phyloP scores from a whole-genome alignment of 2,113 vertebrate genomes.

The Phaethornis superciliosus region DNA sequence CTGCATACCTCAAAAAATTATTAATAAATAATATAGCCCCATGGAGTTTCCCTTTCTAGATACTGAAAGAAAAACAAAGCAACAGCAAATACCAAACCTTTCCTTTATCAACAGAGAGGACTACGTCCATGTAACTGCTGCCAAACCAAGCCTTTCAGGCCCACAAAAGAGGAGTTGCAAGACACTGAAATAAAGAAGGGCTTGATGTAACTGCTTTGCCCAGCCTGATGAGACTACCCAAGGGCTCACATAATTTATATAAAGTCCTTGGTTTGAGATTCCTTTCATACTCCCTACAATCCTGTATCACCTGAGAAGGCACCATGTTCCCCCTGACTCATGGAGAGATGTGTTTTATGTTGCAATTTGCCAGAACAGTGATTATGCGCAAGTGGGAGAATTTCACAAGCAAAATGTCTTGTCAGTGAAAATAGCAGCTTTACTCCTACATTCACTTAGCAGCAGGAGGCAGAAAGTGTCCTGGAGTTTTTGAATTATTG shows the following conservation, averaged over 20 bases:
- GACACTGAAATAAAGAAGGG: background rate
- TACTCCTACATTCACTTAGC: slow-evolving; percentile 74
- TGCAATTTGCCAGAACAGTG: slow-evolving; percentile 58
- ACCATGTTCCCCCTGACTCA: slow-evolving; percentile 16
- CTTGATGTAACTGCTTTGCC: background rate
- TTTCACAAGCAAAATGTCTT: slow-evolving; percentile 74
- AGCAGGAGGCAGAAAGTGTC: slow-evolving; percentile 71
- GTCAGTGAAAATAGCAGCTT: slow-evolving; percentile 74
- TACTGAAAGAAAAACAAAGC: background rate
- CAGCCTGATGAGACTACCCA: background rate
- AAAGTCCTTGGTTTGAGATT: background rate
- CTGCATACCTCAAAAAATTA: background rate
- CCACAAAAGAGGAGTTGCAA: background rate
- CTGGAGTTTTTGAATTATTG: slow-evolving; percentile 69
- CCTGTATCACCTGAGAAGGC: background rate
- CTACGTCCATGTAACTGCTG: background rate
- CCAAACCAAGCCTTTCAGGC: background rate
- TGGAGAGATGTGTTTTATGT: slow-evolving; percentile 35
- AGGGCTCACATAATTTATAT: background rate
- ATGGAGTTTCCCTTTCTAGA: background rate
- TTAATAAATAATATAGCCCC: background rate
- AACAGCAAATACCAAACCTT: background rate
- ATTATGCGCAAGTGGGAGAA: slow-evolving; percentile 68
- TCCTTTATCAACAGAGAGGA: background rate
- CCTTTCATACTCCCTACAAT: slow-evolving; percentile 7